Conservation (phyloP, 92 coral and sea anemone species). For the Muricea muricata region DNA sequence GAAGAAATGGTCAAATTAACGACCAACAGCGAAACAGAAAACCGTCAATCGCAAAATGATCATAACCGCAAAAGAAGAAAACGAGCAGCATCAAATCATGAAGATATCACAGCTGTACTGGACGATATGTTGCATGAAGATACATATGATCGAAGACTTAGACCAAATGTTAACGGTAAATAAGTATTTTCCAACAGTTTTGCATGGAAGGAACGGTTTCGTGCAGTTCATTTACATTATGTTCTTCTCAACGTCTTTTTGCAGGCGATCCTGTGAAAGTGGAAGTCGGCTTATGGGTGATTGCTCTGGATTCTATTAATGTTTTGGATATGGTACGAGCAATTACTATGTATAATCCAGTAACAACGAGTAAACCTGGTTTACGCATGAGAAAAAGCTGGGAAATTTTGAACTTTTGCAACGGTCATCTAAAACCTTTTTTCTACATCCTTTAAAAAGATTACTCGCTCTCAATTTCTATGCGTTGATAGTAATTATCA, state of each 20-base stretch:
- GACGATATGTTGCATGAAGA: conserved; percentile 63
- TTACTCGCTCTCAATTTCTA: too few species aligned
- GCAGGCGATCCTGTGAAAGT: conserved; percentile 84
- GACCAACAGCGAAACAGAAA: background rate
- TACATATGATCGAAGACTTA: conserved; percentile 78
- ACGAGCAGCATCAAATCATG: background rate
- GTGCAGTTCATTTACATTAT: background rate
- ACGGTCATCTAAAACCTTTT: too few species aligned
- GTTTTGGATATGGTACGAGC: conserved; percentile 94
- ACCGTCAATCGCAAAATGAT: background rate
- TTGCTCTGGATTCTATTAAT: conserved; percentile 92
- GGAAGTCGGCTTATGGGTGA: conserved; percentile 93
- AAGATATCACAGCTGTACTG: conserved; percentile 69
- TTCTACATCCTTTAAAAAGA: too few species aligned
- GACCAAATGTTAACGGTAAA: conserved; percentile 94
- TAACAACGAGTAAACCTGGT: too few species aligned
- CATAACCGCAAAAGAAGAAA: background rate
- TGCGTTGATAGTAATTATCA: too few species aligned
- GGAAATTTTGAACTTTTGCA: too few species aligned
- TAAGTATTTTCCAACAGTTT: background rate
- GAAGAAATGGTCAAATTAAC: background rate
- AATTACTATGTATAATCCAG: background rate
- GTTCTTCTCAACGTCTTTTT: background rate
- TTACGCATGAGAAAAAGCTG: too few species aligned
- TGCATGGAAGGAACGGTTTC: background rate